Evolutionary conservation across 2,888 invertebrate genomes (phyloP), one percentile per base, ranked within the genome.

Genomic region (Drosophila prostipennis): DNA sequence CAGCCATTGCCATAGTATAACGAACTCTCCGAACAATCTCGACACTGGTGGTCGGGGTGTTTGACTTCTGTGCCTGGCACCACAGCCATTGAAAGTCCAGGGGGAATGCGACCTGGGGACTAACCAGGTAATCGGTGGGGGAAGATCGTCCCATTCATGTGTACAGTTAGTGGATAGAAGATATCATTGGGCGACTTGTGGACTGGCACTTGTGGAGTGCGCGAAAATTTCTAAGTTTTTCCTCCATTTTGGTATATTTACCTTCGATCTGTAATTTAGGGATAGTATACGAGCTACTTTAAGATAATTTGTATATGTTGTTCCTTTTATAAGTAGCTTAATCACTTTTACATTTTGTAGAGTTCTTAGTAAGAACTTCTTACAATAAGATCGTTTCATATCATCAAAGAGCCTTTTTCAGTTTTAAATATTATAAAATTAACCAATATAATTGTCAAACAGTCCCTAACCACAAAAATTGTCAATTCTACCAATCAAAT

Each of bases 61-160:
- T 82, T 82, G 83, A 86, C 86, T 82, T 74, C 53, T 82, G 74
- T 68, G 68, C 68, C 69, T 49, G 55, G 61, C 72, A 71, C 72
- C 60, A 23, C 42, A 51, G 43, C 76, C 69, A 82, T 77, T 71
- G 69, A 54, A 45, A 43, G 48, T 61, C 34, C 36, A 11, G 26
- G n/a, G n/a, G 37, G 14, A 14, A 8, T 45, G 10, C 58, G 55
- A 54, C 55, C 55, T 55, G 40, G 58, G 60, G 23, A 40, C 40
- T 42, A 36, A 29, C 19, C 61, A 63, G 61, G 61, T 63, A 63
- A 63, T 60, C 48, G 61, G 16, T 6, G 7, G 29, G 39, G 16
- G 14, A 58, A 57, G 58, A 60, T 60, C 45, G 46, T n/a, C 10
- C 45, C 37, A 48, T 29, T 49, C n/a, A 39, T 16, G 57, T 6